These are phyloP conservation scores for Coelopa frigida DNA, from an alignment of 1,140 invertebrate genomes.

Conservation along the genomic window DNA sequence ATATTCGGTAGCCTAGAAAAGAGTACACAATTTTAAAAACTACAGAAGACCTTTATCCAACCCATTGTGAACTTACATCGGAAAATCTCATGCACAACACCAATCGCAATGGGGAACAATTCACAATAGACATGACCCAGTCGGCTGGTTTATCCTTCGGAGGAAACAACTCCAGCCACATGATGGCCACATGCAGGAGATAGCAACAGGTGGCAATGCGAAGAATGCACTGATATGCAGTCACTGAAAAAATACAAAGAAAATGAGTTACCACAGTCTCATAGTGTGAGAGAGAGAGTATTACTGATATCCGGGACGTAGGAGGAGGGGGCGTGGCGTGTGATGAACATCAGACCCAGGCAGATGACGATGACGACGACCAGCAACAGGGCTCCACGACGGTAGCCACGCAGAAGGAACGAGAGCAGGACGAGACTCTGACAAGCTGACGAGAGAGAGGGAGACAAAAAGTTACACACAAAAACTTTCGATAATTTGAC, in stretches of 20 bases:
- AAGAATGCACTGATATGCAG: conserved; percentile 26
- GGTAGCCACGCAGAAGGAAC: conserved; percentile 30
- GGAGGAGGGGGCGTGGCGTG: conserved; percentile 26
- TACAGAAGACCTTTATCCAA: neutral
- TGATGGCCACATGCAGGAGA: conserved; percentile 27
- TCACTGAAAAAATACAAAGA: conserved; percentile 19
- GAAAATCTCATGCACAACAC: conserved; percentile 23
- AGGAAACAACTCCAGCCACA: conserved; percentile 35
- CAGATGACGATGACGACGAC: conserved; percentile 20
- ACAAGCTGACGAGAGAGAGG: conserved; percentile 19
- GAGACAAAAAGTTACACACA: neutral
- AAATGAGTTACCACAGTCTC: neutral
- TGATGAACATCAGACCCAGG: conserved; percentile 32
- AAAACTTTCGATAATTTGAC: neutral
- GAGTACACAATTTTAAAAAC: neutral
- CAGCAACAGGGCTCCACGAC: conserved; percentile 29
- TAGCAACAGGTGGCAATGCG: conserved; percentile 26
- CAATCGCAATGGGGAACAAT: conserved; percentile 19
- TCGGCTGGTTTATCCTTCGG: conserved; percentile 19
- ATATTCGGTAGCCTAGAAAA: conserved; percentile 21
- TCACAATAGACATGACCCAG: conserved; percentile 20
- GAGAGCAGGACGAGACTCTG: conserved; percentile 30
- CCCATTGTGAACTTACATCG: conserved; percentile 22
- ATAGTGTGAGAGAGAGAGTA: neutral
- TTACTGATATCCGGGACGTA: conserved; percentile 35